Conservation (phyloP, 2,113 vertebrate species). For the Microtus pennsylvanicus region DNA sequence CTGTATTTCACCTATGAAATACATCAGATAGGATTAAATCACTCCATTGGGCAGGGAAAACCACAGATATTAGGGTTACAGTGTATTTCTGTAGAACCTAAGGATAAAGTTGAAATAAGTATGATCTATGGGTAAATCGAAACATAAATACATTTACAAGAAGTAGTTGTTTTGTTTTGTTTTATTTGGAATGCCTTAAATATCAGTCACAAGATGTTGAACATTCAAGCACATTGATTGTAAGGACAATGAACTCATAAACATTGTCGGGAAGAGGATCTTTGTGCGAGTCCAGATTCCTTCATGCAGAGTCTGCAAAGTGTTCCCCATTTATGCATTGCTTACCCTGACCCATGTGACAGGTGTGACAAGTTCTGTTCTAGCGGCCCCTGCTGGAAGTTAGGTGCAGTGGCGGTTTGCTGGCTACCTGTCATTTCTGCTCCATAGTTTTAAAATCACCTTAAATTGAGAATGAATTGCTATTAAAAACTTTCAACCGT, state of each 20-base stretch:
- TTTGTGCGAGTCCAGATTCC: not conserved
- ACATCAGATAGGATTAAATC: not conserved
- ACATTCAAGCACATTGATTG: not conserved
- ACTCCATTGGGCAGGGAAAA: not conserved
- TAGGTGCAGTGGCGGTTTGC: not conserved
- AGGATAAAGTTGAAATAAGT: not conserved
- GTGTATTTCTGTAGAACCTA: not conserved
- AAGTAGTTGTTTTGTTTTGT: not conserved
- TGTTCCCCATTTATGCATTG: not conserved
- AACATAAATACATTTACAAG: not conserved
- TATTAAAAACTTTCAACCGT: conserved; percentile 47
- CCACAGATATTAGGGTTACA: not conserved
- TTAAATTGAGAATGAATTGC: conserved; percentile 62
- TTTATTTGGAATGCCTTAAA: not conserved
- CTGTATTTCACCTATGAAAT: not conserved
- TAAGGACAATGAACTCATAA: not conserved
- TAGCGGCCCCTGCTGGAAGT: not conserved
- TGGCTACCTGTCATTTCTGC: not conserved
- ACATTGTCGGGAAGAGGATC: not conserved
- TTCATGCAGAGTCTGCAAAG: not conserved
- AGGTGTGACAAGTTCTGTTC: not conserved
- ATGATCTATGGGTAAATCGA: not conserved
- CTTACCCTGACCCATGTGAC: not conserved
- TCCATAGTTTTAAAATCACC: conserved; percentile 52
- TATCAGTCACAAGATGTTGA: not conserved